Conservation (phyloP, 1,140 invertebrate species). For the Phymorhynchus buccinoides region DNA sequence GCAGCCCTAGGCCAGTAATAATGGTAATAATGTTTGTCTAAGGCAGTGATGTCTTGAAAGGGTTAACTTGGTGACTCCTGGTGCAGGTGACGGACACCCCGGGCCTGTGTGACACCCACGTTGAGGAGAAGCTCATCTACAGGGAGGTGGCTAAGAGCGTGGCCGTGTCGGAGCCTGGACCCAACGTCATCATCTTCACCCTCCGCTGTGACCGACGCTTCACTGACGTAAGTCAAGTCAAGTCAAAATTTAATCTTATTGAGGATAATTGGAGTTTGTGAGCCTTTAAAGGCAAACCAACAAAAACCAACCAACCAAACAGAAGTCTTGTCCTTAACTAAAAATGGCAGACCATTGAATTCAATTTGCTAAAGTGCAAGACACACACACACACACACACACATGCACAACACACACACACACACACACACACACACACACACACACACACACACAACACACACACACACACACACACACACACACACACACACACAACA, state of each 20-base stretch:
- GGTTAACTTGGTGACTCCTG: too few relatives aligned
- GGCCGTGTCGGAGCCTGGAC: slow-evolving; percentile 45
- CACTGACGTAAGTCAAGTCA: slow-evolving; percentile 29
- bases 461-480: too few relatives aligned
- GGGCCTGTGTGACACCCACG: slow-evolving; percentile 47
- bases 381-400: too few relatives aligned
- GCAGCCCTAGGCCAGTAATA: not conserved
- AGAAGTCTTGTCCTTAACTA: too few relatives aligned
- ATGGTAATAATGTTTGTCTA: too few relatives aligned
- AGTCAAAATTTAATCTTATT: not conserved
- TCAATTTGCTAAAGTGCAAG: not conserved
- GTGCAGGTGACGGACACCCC: slow-evolving; percentile 44
- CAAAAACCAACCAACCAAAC: too few relatives aligned
- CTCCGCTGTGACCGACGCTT: slow-evolving; percentile 40
- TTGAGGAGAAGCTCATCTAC: slow-evolving; percentile 26
- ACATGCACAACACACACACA: too few relatives aligned
- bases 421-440: too few relatives aligned
- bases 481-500: too few relatives aligned
- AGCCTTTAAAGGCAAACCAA: not conserved
- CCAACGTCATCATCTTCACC: slow-evolving; percentile 46
- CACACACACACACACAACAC: too few relatives aligned
- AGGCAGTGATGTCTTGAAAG: too few relatives aligned
- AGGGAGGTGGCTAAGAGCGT: slow-evolving; percentile 44
- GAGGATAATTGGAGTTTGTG: not conserved
- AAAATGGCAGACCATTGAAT: not conserved